A percentile compares a stretch with the other conserved stretches of the same genome.
phyloP scores from a whole-genome alignment of 2,888 invertebrate genomes.

The Neoaliturus tenellus region DNA sequence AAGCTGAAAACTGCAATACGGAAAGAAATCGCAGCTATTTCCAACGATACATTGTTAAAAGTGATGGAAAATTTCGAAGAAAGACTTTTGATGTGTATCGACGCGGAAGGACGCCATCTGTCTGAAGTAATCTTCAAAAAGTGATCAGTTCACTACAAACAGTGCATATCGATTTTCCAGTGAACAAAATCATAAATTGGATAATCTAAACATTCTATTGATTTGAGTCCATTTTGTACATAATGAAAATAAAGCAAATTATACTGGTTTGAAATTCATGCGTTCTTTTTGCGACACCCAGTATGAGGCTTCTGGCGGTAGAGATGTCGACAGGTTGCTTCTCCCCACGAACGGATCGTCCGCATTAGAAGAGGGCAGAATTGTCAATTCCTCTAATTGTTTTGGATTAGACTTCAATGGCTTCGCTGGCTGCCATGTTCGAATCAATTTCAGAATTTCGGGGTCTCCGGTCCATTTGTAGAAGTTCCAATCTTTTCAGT shows the following conservation, averaged over 20 bases:
- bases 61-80: constrained; percentile 8
- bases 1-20: background rate
- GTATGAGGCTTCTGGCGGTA: too few species aligned
- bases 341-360: too few species aligned
- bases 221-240: background rate
- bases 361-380: too few species aligned
- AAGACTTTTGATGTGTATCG: constrained; percentile 1
- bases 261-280: constrained; percentile 29
- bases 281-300: constrained; percentile 8
- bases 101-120: background rate
- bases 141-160: background rate
- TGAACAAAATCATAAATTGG: background rate
- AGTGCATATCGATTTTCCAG: background rate
- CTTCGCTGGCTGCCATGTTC: too few species aligned
- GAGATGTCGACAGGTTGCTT: too few species aligned
- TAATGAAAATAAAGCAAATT: constrained; percentile 11
- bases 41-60: background rate
- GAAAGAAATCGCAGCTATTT: constrained; percentile 10
- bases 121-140: background rate
- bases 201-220: background rate
- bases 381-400: too few species aligned
- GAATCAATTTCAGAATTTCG: too few species aligned
- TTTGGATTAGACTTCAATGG: too few species aligned
- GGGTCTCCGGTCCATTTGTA: too few species aligned
- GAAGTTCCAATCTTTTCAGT: too few species aligned